These are phyloP conservation scores for Uloborus diversus DNA, from an alignment of 1,140 invertebrate genomes.

Conservation along the genomic window DNA sequence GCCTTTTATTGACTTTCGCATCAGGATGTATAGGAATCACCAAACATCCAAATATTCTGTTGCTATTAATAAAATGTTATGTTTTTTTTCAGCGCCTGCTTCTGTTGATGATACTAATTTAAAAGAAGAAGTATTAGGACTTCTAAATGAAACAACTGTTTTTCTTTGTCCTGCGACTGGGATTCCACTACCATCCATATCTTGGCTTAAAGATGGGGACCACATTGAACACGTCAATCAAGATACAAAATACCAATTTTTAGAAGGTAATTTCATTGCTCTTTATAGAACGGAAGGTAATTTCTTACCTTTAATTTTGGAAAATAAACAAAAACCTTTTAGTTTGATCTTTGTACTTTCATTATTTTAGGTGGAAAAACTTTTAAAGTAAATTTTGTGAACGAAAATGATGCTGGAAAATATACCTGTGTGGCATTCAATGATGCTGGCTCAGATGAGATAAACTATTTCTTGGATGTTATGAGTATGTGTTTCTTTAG, in stretches of 20 bases:
- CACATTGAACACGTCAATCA: neutral
- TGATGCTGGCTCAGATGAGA: slow-evolving; percentile 67
- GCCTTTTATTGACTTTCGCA: no score
- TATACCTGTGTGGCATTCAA: slow-evolving; percentile 70
- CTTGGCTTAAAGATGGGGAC: slow-evolving; percentile 52
- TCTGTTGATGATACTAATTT: slow-evolving; percentile 17
- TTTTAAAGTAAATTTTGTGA: slow-evolving; percentile 55
- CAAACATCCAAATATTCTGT: no score
- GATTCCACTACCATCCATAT: slow-evolving; percentile 32
- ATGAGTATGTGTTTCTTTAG: slow-evolving; percentile 67
- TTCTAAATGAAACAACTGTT: slow-evolving; percentile 22
- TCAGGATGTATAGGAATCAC: no score
- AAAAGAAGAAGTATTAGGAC: neutral
- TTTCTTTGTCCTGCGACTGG: slow-evolving; percentile 34
- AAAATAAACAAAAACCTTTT: no score
- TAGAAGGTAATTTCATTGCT: no score
- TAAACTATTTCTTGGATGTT: slow-evolving; percentile 68
- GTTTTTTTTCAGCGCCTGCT: slow-evolving; percentile 33
- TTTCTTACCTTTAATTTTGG: no score
- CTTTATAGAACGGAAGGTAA: no score
- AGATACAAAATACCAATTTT: slow-evolving; percentile 26
- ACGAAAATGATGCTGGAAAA: slow-evolving; percentile 64
- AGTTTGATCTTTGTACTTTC: no score
- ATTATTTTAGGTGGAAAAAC: slow-evolving; percentile 40
- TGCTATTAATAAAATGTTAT: no score